phyloP scores from a whole-genome alignment of 1,140 invertebrate genomes.

The Bombus fervidus region DNA sequence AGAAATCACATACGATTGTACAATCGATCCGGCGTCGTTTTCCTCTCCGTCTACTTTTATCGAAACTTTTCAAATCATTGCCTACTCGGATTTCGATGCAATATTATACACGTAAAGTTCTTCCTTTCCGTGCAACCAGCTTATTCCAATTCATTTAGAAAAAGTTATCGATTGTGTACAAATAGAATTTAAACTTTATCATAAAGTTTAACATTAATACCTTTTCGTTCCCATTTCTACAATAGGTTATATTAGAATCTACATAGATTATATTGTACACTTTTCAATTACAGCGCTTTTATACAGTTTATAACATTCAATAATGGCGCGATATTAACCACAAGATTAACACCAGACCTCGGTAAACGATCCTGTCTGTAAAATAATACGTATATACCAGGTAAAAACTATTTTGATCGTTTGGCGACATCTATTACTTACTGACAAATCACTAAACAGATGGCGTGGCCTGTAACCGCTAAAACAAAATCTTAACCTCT shows the following conservation, averaged over 20 bases:
- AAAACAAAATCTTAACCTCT: conserved; percentile 30
- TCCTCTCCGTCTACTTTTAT: conserved; percentile 1
- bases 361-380: no score
- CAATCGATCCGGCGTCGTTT: not conserved
- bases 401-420: not conserved
- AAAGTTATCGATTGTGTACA: not conserved
- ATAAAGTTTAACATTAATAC: not conserved
- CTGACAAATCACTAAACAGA: not conserved
- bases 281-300: no score
- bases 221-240: not conserved
- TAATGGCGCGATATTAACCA: no score
- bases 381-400: no score
- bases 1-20: not conserved
- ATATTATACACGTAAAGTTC: not conserved
- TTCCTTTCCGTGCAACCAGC: not conserved
- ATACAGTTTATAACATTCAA: no score
- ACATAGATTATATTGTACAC: no score
- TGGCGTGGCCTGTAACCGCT: not conserved
- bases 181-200: not conserved
- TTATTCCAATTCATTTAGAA: not conserved
- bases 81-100: not conserved
- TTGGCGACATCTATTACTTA: not conserved
- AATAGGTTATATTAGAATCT: no score
- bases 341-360: no score
- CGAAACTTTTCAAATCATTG: conserved; percentile 2